A percentile compares a stretch with the other conserved stretches of the same genome.
These are phyloP conservation scores for Psylliodes chrysocephalus DNA, from an alignment of 2,888 invertebrate genomes.

Conservation along the genomic window DNA sequence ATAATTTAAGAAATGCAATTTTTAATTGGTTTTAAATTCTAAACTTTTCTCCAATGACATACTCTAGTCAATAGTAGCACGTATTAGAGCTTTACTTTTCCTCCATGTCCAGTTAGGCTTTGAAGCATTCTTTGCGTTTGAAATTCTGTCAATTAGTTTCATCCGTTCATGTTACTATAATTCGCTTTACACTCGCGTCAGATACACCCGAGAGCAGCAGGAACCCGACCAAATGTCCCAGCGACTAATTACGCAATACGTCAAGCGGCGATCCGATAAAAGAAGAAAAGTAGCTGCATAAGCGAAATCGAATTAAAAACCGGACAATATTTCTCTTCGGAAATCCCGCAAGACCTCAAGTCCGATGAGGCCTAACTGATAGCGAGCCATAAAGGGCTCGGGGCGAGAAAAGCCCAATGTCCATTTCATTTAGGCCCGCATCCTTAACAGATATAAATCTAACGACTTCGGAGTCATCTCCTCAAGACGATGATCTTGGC, in stretches of 20 bases:
- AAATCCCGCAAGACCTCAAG: slow-evolving; percentile 27
- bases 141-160: too few relatives aligned
- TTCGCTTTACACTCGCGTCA: too few relatives aligned
- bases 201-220: too few relatives aligned
- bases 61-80: too few relatives aligned
- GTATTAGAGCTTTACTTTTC: too few relatives aligned
- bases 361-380: slow-evolving; percentile 35
- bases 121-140: too few relatives aligned
- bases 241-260: slow-evolving; percentile 21
- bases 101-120: too few relatives aligned
- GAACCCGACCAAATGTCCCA: neutral
- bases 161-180: too few relatives aligned
- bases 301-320: slow-evolving; percentile 37
- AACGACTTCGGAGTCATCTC: slow-evolving; percentile 43
- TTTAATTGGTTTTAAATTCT: too few relatives aligned
- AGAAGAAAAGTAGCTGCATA: slow-evolving; percentile 32
- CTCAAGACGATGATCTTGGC: slow-evolving; percentile 36
- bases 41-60: too few relatives aligned
- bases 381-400: slow-evolving; percentile 40
- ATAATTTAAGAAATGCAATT: too few relatives aligned
- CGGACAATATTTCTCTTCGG: slow-evolving; percentile 29
- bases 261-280: slow-evolving; percentile 10
- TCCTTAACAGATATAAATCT: slow-evolving; percentile 55
- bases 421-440: slow-evolving; percentile 50
- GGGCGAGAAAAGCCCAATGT: slow-evolving; percentile 48